A percentile compares a stretch with the other conserved stretches of the same genome.
phyloP scores from a whole-genome alignment of 53 echinoderm and acorn worm species.

The Actinopyga echinites region DNA sequence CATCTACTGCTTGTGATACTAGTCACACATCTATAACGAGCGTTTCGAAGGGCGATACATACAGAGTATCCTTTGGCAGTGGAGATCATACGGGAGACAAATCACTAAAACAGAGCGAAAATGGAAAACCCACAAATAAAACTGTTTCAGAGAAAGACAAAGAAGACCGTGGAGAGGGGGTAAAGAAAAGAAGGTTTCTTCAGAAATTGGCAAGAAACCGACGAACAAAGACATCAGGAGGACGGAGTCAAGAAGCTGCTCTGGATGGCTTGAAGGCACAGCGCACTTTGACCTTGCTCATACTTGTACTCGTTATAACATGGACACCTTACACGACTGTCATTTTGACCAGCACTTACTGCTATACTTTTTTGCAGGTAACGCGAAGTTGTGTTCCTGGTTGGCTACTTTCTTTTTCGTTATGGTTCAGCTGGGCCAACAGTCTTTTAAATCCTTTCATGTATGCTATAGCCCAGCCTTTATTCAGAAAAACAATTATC shows the following conservation, averaged over 20 bases:
- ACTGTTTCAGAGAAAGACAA: not conserved
- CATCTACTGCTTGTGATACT: no score
- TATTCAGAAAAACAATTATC: not conserved
- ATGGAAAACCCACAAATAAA: not conserved
- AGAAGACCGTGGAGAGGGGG: not conserved
- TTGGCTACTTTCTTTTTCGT: not conserved
- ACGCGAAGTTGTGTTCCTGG: not conserved
- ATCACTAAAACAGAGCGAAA: not conserved
- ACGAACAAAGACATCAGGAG: not conserved
- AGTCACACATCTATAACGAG: no score
- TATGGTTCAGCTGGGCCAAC: not conserved
- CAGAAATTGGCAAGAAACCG: not conserved
- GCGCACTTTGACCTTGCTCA: not conserved
- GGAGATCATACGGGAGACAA: no score
- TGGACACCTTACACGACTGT: not conserved
- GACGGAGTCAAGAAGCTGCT: not conserved
- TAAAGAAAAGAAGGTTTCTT: not conserved
- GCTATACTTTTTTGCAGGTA: not conserved
- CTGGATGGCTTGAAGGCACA: not conserved
- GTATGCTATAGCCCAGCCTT: not conserved
- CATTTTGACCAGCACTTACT: not conserved
- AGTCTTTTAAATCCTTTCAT: slow-evolving; percentile 7
- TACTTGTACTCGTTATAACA: not conserved
- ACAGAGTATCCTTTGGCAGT: no score
- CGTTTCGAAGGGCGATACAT: no score